Evolutionary conservation across 2,888 invertebrate genomes (phyloP), one percentile per base, ranked within the genome.

Genomic region (Acleris sparsana): DNA sequence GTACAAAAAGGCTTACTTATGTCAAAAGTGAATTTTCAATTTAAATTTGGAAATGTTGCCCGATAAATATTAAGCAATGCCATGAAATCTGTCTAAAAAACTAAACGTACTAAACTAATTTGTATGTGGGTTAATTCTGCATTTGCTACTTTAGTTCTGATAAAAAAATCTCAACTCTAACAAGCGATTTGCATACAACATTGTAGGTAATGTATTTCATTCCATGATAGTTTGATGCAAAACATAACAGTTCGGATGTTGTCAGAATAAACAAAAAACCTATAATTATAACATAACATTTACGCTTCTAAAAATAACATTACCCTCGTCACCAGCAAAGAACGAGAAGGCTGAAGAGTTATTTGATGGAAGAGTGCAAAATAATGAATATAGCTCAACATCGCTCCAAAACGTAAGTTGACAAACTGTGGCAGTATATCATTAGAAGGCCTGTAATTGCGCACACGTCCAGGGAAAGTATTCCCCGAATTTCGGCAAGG

Each of bases 391-490:
- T 56, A 60, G 62, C 62, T 62, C 48, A 66, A 66, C 57, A 66
- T 57, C 61, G 53, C 62, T 48, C 52, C 57, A 62, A 52, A 49
- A 57, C 61, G 61, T 53, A 53, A 63, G 59, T 58, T 48, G 58
- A 67, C 62, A 59, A 58, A 62, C 48, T 53, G 57, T 57, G 69
- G 77, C 77, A 79, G 77, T 84, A 79, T 80, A 80, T 88, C 87
- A 88, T 88, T 86, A 87, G 78, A 80, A 73, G 74, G 75, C 72
- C 73, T 75, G 82, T 88, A 88, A 90, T 88, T 89, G 85, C 85
- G 83, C 76, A 72, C 84, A 83, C 84, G 85, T 83, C 80, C 74
- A 75, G 81, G 82, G 79, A 85, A 86, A 86, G 80, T 83, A 82
- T 86, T 85, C 78, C 80, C 80, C 78, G 81, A 88, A 84, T 81